phyloP scores from a whole-genome alignment of 2,888 invertebrate genomes.

The Platycheirus albimanus region DNA sequence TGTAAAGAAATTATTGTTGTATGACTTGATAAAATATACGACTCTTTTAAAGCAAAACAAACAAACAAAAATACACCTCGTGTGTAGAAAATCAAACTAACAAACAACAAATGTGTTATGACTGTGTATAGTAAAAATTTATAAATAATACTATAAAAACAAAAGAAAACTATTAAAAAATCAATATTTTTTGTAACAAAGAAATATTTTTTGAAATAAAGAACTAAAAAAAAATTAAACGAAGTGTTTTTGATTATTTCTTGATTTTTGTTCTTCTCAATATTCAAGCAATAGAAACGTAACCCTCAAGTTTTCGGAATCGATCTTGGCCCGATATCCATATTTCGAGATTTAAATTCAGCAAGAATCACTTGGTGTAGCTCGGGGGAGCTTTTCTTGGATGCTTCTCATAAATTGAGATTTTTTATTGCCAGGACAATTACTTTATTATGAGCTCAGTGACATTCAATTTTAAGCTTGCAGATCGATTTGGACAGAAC shows the following conservation, averaged over 20 bases:
- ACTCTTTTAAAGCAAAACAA: not conserved
- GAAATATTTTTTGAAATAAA: constrained; percentile 65
- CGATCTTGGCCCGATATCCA: no score
- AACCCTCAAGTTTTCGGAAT: no score
- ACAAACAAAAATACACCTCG: not conserved
- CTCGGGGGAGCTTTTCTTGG: no score
- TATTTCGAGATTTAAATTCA: no score
- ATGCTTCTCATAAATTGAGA: no score
- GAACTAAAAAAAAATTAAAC: constrained; percentile 26
- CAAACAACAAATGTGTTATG: constrained; percentile 40
- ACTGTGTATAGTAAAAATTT: constrained; percentile 69
- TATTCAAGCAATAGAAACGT: no score
- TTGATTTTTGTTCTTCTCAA: no score
- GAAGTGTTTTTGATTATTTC: not conserved
- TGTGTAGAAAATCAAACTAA: constrained; percentile 27
- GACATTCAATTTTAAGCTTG: no score
- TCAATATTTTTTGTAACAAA: constrained; percentile 62
- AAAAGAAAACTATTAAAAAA: constrained; percentile 6
- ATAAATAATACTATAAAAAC: constrained; percentile 18
- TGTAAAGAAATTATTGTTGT: constrained; percentile 39
- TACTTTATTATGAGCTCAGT: no score
- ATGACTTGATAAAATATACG: constrained; percentile 11
- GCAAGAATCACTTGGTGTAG: no score
- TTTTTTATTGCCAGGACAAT: no score
- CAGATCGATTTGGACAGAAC: no score